Evolutionary conservation across 1,140 invertebrate genomes (phyloP), one percentile per base, ranked within the genome.

Genomic region (Metopolophium dirhodum): DNA sequence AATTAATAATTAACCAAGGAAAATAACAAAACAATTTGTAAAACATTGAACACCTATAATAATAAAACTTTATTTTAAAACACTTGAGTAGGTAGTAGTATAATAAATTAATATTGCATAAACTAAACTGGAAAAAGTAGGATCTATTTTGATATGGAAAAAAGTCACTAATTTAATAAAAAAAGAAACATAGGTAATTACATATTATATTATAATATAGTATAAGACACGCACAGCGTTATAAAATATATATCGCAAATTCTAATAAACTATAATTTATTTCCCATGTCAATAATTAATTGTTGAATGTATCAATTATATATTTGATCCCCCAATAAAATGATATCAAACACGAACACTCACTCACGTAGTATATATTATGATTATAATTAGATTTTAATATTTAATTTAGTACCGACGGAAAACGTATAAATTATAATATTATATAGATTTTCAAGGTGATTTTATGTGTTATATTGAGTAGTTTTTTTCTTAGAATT

Each of bases 21-120:
- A 54, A 54, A 54, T 54, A 54, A 54, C 51, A 23, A 54, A 54
- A 54, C 51, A 54, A 7, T 54, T 54, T 54, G 4, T 22, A 77
- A 77, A n/a, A 18, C 14, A n/a, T 7, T 18, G 0, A 14, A 68
- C 30, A n/a, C 14, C 4, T n/a, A 9, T 77, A 77, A n/a, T n/a
- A 77, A 54, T 7, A 54, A 18, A n/a, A 77, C 61, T 68, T 68
- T n/a, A 18, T 18, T n/a, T 18, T 2, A 77, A n/a, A 77, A 77
- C 14, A n/a, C 30, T n/a, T n/a, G 14, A n/a, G 14, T n/a, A 18
- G 0, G 6, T 14, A 77, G 4, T n/a, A n/a, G 14, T 0, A 14
- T 68, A n/a, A n/a, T 68, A n/a, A n/a, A n/a, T 77, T n/a, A n/a
- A n/a, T 77, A 77, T n/a, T 77, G 61, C 7, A 77, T 18, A 77